These are phyloP conservation scores for Cheilosia impressa DNA, from an alignment of 2,888 invertebrate species.

Conservation along the genomic window DNA sequence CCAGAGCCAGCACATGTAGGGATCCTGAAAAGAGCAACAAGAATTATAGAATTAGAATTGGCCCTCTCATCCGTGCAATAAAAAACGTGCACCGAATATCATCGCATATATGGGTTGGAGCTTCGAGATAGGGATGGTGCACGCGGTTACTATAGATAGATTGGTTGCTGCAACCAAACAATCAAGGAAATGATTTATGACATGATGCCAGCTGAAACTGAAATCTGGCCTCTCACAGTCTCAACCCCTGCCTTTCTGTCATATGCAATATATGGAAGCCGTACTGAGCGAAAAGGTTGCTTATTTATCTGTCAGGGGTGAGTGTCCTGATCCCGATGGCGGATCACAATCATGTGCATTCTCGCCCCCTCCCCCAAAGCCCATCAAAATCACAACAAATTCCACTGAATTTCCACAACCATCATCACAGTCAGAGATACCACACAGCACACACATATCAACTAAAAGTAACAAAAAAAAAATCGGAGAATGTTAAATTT, in stretches of 20 bases:
- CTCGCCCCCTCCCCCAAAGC: conserved; percentile 15
- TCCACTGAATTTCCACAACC: conserved; percentile 57
- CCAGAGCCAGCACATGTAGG: conserved; percentile 92
- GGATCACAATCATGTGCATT: conserved; percentile 58
- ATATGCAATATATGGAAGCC: conserved; percentile 65
- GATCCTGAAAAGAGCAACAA: conserved; percentile 85
- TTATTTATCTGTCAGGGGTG: conserved; percentile 60
- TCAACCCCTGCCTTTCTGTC: conserved; percentile 28
- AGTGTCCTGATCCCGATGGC: conserved; percentile 54
- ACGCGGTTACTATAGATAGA: conserved; percentile 25
- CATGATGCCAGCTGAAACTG: conserved; percentile 72
- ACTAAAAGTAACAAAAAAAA: conserved; percentile 27
- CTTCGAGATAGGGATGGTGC: not conserved
- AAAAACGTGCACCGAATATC: conserved; percentile 63
- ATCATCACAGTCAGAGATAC: conserved; percentile 59
- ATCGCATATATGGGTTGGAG: too few relatives aligned
- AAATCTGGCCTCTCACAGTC: conserved; percentile 60
- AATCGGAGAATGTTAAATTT: conserved; percentile 53
- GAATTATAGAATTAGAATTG: conserved; percentile 63
- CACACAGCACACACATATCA: conserved; percentile 58
- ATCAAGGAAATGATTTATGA: conserved; percentile 75
- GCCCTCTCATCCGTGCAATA: conserved; percentile 8
- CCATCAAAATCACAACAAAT: conserved; percentile 63
- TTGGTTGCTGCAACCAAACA: conserved; percentile 61
- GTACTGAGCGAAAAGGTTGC: conserved; percentile 60